Base-by-base conservation (phyloP, 1,140 invertebrate species). In the Leptonema lineaticorne region DNA sequence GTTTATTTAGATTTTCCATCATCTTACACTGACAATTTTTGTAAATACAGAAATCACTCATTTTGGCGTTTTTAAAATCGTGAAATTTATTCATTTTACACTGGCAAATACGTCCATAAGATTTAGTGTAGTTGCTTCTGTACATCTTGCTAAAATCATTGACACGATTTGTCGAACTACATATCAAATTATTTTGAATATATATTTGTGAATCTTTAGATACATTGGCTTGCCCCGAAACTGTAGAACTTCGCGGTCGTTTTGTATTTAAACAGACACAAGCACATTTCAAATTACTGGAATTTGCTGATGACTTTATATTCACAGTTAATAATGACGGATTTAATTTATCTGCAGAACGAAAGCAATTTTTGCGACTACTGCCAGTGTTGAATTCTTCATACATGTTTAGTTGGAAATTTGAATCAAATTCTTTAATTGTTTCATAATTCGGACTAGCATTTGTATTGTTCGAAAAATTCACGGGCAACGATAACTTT, bases 211-310 rank as follows among this genome's bases (percentile, higher is more conserved):
- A 37, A 11, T 67, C 56, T 14, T 26, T 24, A 14, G 50, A 66
- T 24, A 45, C 8, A 26, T 50, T 28, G 37, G 41, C 48, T 14
- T 53, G 29, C 20, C 62, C 65, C 14, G 69, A 70, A 22, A 71
- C 41, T 11, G 70, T 72, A 1, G 67, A 68, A 30, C 69, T 71
- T 7, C 70, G 33, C 5, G 67, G 67, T 22, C 70, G 65, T 27
- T 48, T n/a, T n/a, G n/a, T n/a, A n/a, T n/a, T 58, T 3, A 62
- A 29, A 53, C 64, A 70, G n/a, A 56, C 69, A 70, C 11, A 26
- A 45, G 37, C 69, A 67, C 29, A 66, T 65, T 1, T 53, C 26
- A 4, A n/a, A n/a, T n/a, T n/a, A n/a, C n/a, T n/a, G n/a, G n/a
- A n/a, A n/a, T n/a, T n/a, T n/a, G n/a, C n/a, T n/a, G n/a, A n/a